phyloP scores from a whole-genome alignment of 2,797 vertebrate genomes.

The Sebastes vulpes region DNA sequence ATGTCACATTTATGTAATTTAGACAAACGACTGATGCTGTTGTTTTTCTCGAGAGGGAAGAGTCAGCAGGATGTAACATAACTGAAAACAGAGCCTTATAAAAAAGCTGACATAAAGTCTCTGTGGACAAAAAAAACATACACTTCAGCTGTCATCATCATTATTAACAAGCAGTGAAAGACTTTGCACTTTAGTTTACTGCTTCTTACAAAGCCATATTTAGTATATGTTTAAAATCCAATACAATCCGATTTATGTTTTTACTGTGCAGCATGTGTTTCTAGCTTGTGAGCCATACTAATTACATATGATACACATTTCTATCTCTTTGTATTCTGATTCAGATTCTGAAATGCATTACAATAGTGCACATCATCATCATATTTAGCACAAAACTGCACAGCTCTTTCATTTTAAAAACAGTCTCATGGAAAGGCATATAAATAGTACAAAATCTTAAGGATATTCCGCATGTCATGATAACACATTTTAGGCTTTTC shows the following conservation, averaged over 20 bases:
- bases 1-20: not conserved
- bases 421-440: not conserved
- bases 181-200: not conserved
- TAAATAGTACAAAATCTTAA: too few species aligned
- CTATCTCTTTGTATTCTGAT: not conserved
- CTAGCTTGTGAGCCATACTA: not conserved
- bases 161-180: not conserved
- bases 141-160: not conserved
- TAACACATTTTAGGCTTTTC: too few species aligned
- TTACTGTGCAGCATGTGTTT: not conserved
- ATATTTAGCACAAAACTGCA: too few species aligned
- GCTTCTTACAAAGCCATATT: not conserved
- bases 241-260: not conserved
- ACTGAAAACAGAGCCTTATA: not conserved
- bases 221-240: not conserved
- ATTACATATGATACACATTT: not conserved
- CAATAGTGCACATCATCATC: not conserved
- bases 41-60: not conserved
- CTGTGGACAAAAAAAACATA: not conserved
- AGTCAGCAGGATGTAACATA: not conserved
- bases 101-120: not conserved
- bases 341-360: not conserved
- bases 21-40: not conserved
- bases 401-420: not conserved
- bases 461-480: too few species aligned